Percentiles rank a stretch among this genome's conserved stretches.
Conservation (phyloP, 2,888 invertebrate genomes). For the Himalopsyche tibetana region DNA sequence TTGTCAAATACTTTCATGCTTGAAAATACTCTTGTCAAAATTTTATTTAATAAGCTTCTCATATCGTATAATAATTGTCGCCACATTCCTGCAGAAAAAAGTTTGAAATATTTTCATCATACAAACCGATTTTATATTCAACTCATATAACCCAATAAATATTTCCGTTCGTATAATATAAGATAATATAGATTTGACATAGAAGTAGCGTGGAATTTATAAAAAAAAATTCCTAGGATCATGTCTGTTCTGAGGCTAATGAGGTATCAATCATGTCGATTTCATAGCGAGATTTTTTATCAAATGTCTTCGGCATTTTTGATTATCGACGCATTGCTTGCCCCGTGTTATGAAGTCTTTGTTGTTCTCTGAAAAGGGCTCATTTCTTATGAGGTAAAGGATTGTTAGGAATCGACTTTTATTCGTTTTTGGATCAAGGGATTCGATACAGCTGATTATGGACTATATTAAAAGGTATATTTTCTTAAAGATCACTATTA, state of each 20-base stretch:
- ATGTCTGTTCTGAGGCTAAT: constrained; percentile 57
- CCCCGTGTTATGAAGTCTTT: constrained; percentile 56
- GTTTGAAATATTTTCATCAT: background rate
- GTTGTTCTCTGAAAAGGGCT: constrained; percentile 55
- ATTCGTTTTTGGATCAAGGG: constrained; percentile 56
- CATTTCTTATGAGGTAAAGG: background rate
- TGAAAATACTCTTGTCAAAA: constrained; percentile 2
- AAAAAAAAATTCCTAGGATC: constrained; percentile 51
- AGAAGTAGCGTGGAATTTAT: background rate
- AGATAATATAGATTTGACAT: constrained; percentile 7
- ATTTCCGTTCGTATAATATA: background rate
- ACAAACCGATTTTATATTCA: background rate
- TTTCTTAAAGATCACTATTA: background rate
- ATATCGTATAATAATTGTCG: background rate
- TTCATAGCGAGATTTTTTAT: constrained; percentile 65
- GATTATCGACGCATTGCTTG: constrained; percentile 65
- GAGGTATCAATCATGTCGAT: constrained; percentile 65
- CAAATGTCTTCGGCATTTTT: constrained; percentile 66
- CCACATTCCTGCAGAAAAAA: background rate
- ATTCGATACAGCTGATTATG: constrained; percentile 65
- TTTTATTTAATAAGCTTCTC: background rate
- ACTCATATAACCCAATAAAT: background rate
- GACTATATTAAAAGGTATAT: background rate
- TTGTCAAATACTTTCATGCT: too few species aligned
- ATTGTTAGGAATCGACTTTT: constrained; percentile 50